A percentile compares a stretch with the other conserved stretches of the same genome.
Evolutionary conservation across 2,797 vertebrate genomes (phyloP).

Genomic region (Lophotriccus pileatus): DNA sequence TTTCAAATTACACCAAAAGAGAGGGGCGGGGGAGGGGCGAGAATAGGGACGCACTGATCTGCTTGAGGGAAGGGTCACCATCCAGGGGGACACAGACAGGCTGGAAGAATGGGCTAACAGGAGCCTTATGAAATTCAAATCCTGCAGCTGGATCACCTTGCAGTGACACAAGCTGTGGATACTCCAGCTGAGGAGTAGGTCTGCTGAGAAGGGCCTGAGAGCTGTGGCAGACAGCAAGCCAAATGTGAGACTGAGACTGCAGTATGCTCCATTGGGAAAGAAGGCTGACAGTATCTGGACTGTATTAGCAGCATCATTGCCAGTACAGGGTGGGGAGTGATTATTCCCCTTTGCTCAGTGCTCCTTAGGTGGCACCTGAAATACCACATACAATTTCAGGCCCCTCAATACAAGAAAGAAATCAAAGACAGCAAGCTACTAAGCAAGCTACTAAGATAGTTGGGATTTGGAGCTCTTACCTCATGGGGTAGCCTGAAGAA

Average conservation of each 20-base stretch:
- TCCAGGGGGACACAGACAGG: neutral
- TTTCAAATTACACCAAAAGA: neutral
- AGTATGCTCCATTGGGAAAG: neutral
- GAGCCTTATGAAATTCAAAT: neutral
- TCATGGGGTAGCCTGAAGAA: neutral
- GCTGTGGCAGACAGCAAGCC: too few species aligned
- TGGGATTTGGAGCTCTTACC: neutral
- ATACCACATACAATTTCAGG: neutral
- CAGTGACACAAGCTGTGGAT: neutral
- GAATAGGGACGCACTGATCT: neutral
- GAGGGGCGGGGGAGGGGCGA: neutral
- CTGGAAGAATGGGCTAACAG: neutral
- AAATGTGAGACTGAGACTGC: neutral
- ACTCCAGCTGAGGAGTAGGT: neutral
- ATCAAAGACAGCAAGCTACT: neutral
- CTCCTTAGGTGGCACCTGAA: neutral
- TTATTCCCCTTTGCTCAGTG: neutral
- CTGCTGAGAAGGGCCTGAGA: neutral
- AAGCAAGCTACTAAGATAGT: neutral
- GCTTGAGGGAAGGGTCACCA: neutral
- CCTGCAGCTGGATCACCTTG: neutral
- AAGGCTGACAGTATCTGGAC: neutral
- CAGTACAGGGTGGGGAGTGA: neutral
- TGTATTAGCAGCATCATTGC: neutral
- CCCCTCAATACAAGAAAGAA: neutral